These are phyloP conservation scores for Ischnura elegans DNA, from an alignment of 2,888 invertebrate species.

Conservation along the genomic window DNA sequence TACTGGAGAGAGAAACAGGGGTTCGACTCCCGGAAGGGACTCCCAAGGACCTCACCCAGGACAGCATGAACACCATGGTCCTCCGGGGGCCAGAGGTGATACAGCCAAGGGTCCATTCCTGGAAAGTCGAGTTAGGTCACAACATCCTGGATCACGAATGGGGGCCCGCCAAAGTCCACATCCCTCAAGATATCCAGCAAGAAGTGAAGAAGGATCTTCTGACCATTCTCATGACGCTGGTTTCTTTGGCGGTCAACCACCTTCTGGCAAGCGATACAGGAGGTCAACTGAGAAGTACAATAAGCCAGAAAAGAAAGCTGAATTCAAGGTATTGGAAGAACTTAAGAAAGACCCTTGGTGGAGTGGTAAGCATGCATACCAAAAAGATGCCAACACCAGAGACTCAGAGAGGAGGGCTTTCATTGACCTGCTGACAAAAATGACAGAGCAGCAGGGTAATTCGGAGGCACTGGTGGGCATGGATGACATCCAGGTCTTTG, in stretches of 20 bases:
- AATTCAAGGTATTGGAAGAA: neutral
- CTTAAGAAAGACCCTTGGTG: neutral
- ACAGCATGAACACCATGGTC: neutral
- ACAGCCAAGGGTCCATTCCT: neutral
- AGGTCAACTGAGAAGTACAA: neutral
- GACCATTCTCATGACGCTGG: neutral
- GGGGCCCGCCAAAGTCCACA: neutral
- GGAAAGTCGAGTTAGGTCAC: neutral
- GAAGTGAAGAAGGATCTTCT: neutral
- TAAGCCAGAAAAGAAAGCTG: neutral
- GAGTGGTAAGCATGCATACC: neutral
- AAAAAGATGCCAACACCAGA: neutral
- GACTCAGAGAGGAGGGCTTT: slow-evolving; percentile 8
- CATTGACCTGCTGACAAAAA: neutral
- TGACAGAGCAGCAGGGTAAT: neutral
- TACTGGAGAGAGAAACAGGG: neutral
- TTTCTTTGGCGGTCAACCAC: neutral
- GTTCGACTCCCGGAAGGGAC: neutral
- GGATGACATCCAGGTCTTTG: neutral
- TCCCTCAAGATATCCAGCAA: neutral
- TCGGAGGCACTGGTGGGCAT: neutral
- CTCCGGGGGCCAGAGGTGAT: neutral
- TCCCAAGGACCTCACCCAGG: neutral
- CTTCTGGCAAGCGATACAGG: neutral
- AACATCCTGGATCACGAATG: neutral